A percentile compares a stretch with the other conserved stretches of the same genome.
Evolutionary conservation across 2,888 invertebrate species (phyloP).

Genomic region (Drosophila differens): DNA sequence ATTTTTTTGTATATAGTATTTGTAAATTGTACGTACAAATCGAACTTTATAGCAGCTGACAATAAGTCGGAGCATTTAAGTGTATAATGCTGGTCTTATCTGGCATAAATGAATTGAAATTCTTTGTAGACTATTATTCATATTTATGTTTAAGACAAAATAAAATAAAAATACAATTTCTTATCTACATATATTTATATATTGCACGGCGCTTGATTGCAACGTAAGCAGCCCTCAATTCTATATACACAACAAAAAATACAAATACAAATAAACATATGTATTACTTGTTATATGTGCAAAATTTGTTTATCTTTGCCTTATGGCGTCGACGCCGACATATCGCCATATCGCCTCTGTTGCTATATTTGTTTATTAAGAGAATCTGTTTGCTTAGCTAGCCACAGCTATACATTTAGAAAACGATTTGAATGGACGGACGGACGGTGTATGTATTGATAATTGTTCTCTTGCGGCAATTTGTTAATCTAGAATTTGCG

Average conservation of each 20-base stretch:
- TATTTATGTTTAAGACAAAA: not conserved
- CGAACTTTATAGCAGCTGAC: not conserved
- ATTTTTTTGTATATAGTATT: not conserved
- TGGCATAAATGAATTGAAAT: not conserved
- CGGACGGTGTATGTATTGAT: conserved; percentile 6
- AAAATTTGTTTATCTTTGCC: conserved; percentile 51
- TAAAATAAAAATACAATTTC: not conserved
- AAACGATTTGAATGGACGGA: not conserved
- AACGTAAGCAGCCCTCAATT: not conserved
- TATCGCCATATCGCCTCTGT: conserved; percentile 17
- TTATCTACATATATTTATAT: conserved; percentile 2
- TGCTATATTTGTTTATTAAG: conserved; percentile 50
- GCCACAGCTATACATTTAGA: conserved; percentile 13
- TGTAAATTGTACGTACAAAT: not conserved
- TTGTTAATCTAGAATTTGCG: conserved; percentile 48
- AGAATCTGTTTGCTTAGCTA: conserved; percentile 48
- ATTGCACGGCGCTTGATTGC: conserved; percentile 5
- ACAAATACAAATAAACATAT: not conserved
- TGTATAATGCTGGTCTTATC: not conserved
- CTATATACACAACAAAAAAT: not conserved
- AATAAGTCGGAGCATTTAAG: not conserved
- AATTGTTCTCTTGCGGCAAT: conserved; percentile 20
- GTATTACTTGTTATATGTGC: conserved; percentile 27
- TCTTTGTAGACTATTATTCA: not conserved
- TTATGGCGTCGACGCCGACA: conserved; percentile 32